Percentiles rank a stretch among this genome's conserved stretches.
Evolutionary conservation across 1,140 invertebrate species (phyloP).

Genomic region (Caenorhabditis inopinata): DNA sequence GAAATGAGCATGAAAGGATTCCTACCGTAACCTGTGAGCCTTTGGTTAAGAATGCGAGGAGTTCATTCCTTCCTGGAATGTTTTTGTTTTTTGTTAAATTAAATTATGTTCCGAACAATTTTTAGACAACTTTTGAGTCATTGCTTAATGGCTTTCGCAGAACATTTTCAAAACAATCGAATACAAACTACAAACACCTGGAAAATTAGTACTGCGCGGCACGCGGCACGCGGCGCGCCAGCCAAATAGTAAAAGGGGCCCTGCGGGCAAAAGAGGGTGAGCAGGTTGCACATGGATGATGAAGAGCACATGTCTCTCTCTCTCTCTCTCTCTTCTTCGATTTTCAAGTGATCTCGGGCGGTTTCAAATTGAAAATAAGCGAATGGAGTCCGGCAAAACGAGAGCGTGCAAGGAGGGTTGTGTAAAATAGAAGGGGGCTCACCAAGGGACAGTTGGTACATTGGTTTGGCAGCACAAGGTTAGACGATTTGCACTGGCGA

Average conservation of each 20-base stretch:
- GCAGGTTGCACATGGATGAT: conserved; percentile 13
- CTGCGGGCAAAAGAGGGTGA: background rate
- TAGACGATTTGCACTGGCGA: background rate
- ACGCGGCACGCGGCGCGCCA: no score
- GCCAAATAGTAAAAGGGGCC: background rate
- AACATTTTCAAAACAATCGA: background rate
- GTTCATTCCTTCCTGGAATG: no score
- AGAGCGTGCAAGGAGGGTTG: background rate
- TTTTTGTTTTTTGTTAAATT: no score
- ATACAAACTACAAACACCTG: background rate
- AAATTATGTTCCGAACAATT: no score
- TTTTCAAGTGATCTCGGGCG: conserved; percentile 27
- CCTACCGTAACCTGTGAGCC: no score
- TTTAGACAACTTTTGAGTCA: no score
- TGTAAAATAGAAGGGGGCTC: background rate
- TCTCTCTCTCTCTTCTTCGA: no score
- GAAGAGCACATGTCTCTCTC: conserved; percentile 27
- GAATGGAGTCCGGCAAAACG: background rate
- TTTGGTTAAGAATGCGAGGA: no score
- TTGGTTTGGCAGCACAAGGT: background rate
- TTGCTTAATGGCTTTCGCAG: no score
- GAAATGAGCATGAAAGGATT: no score
- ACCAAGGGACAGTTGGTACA: background rate
- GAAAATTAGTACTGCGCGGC: no score
- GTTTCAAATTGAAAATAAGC: conserved; percentile 16